These are phyloP conservation scores for Argyrosomus regius DNA, from an alignment of 2,797 vertebrate species.

Conservation along the genomic window DNA sequence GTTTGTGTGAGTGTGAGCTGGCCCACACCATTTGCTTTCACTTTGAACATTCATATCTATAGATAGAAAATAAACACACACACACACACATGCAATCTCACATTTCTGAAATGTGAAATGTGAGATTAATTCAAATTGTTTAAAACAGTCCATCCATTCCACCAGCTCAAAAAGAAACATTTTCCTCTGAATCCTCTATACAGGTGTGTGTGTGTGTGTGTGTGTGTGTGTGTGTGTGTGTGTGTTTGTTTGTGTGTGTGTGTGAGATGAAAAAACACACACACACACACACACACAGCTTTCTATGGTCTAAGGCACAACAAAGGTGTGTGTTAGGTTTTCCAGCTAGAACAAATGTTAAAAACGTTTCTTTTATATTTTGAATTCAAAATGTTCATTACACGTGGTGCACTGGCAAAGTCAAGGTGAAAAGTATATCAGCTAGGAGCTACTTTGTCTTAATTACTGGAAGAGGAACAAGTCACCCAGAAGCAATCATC, in stretches of 20 bases:
- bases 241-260: background rate
- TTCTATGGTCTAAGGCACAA: background rate
- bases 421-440: background rate
- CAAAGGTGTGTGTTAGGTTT: background rate
- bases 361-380: background rate
- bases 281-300: background rate
- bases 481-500: constrained; percentile 90
- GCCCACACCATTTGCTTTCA: constrained; percentile 16
- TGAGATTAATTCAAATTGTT: too few species aligned
- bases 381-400: background rate
- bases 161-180: background rate
- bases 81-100: background rate
- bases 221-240: background rate
- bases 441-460: constrained; percentile 88
- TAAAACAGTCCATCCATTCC: too few species aligned
- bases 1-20: constrained; percentile 28
- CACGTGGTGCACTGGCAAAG: background rate
- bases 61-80: constrained; percentile 1
- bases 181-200: background rate
- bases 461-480: constrained; percentile 89
- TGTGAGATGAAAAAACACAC: too few species aligned
- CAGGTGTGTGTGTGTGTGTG: background rate
- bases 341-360: background rate
- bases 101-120: background rate
- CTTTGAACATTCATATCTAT: constrained; percentile 4